These are phyloP conservation scores for Leuciscus waleckii DNA, from an alignment of 2,797 vertebrate species.

Conservation along the genomic window DNA sequence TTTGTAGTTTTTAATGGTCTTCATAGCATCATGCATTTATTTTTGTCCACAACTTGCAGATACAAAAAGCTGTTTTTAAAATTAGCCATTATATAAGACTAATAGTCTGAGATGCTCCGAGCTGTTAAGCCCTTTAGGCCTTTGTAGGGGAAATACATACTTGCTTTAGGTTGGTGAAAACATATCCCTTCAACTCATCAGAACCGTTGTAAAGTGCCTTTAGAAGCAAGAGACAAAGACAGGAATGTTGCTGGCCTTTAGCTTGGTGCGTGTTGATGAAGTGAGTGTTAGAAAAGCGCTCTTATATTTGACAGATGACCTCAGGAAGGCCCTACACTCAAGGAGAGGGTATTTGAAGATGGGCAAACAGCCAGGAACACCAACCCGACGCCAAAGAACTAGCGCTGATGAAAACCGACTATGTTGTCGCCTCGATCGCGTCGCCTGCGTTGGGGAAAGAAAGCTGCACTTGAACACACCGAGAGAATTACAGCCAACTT, in stretches of 20 bases:
- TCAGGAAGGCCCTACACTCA: constrained; percentile 14
- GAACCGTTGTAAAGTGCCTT: not conserved
- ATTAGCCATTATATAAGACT: not conserved
- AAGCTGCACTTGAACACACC: too few species aligned
- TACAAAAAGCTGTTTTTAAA: not conserved
- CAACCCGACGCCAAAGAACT: too few species aligned
- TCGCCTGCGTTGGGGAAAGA: too few species aligned
- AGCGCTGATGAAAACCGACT: too few species aligned
- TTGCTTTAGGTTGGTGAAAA: not conserved
- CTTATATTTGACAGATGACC: constrained; percentile 51
- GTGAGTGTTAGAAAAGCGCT: constrained; percentile 36
- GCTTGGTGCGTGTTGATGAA: constrained; percentile 38
- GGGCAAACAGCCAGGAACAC: constrained; percentile 3
- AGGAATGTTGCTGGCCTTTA: not conserved
- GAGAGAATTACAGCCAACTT: too few species aligned
- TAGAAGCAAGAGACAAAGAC: constrained; percentile 12
- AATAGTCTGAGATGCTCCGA: not conserved
- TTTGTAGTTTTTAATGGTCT: not conserved
- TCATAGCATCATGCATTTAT: not conserved
- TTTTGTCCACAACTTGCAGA: not conserved
- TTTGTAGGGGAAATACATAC: not conserved
- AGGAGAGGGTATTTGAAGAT: constrained; percentile 4
- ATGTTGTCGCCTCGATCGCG: too few species aligned
- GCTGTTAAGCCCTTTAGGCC: not conserved
- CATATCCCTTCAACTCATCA: not conserved